Conservation (phyloP, 2,797 vertebrate genomes). For the Tapera naevia region DNA sequence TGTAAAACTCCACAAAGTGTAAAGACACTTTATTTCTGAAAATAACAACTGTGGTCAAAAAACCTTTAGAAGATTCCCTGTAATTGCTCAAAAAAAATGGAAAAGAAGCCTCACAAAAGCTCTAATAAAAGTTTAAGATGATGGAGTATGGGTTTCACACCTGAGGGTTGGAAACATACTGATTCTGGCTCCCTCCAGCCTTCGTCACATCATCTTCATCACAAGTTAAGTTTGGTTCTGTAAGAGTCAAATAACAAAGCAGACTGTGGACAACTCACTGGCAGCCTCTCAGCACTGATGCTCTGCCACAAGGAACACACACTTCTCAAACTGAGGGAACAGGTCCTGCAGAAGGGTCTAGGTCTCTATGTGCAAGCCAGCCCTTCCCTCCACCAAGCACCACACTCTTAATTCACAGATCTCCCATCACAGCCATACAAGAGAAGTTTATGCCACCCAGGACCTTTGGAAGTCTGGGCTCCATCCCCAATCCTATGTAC, state of each 20-base stretch:
- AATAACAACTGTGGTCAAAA: neutral
- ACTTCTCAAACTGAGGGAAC: accelerated
- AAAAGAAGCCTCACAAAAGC: neutral
- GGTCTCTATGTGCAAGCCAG: neutral
- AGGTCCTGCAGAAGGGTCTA: neutral
- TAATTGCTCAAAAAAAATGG: neutral
- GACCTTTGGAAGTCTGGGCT: neutral
- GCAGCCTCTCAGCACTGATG: neutral
- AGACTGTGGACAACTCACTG: neutral
- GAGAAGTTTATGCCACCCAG: neutral
- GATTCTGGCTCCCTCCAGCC: conserved; percentile 23
- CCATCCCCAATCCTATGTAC: neutral
- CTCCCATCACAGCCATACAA: accelerated
- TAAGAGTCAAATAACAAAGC: neutral
- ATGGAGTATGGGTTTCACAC: conserved; percentile 43
- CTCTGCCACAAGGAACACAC: neutral
- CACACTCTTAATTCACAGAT: neutral
- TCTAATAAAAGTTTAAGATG: neutral
- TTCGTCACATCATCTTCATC: conserved; percentile 33
- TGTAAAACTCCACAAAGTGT: neutral
- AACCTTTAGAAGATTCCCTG: neutral
- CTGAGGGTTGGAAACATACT: conserved; percentile 54
- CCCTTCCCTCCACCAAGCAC: neutral
- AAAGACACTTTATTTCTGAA: neutral
- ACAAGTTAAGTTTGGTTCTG: conserved; percentile 47